phyloP scores from a whole-genome alignment of 1,140 invertebrate genomes.

The Chymomyza costata region DNA sequence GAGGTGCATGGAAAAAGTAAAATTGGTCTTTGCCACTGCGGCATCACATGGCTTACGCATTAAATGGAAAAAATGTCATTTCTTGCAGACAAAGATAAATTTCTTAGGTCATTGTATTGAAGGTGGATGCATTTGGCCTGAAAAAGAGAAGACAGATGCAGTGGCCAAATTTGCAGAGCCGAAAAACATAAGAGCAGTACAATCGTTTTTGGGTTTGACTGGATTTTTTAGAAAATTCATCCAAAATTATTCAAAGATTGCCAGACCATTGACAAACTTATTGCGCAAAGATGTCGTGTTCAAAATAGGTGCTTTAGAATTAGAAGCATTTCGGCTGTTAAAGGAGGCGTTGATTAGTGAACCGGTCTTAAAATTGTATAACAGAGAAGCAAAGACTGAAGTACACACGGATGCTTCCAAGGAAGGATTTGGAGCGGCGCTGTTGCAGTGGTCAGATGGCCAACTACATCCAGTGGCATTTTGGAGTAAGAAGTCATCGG shows the following conservation, averaged over 20 bases:
- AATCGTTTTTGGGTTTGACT: constrained; percentile 9
- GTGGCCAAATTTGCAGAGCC: constrained; percentile 50
- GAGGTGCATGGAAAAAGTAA: constrained; percentile 30
- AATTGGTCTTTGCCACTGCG: constrained; percentile 40
- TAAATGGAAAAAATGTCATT: constrained; percentile 70
- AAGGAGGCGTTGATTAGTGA: too few species aligned
- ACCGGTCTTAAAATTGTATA: constrained; percentile 1
- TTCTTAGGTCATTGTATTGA: constrained; percentile 51
- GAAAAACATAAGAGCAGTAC: constrained; percentile 3
- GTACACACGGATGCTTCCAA: constrained; percentile 29
- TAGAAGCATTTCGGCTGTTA: too few species aligned
- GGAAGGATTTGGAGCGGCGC: constrained; percentile 19
- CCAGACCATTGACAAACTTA: constrained; percentile 11
- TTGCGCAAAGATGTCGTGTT: constrained; percentile 8
- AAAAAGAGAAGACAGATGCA: constrained; percentile 47
- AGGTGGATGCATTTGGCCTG: constrained; percentile 46
- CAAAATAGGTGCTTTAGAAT: too few species aligned
- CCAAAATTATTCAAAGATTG: background rate
- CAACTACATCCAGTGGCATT: constrained; percentile 18
- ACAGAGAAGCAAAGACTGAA: background rate
- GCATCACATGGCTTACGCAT: constrained; percentile 58
- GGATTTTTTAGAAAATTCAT: constrained; percentile 11
- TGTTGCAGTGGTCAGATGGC: constrained; percentile 4
- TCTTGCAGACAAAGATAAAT: constrained; percentile 51
- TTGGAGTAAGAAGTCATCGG: constrained; percentile 47